Percentiles rank a stretch among this genome's conserved stretches.
These are phyloP conservation scores for Chironomus striatipennis DNA, from an alignment of 1,140 invertebrate genomes.

Conservation along the genomic window DNA sequence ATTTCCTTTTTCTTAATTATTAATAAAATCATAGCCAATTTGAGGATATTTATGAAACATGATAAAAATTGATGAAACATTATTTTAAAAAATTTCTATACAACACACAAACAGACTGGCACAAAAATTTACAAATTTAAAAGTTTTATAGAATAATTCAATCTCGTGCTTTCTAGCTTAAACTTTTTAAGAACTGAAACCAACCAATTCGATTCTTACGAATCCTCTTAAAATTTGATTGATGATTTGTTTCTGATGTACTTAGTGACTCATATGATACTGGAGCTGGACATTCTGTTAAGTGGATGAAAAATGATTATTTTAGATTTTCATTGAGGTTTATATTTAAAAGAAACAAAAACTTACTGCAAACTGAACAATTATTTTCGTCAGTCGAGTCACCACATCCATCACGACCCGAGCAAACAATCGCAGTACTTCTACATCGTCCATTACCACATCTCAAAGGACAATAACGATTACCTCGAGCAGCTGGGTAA, in stretches of 20 bases:
- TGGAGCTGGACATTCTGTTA: constrained; percentile 49
- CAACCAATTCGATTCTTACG: constrained; percentile 18
- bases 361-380: constrained; percentile 81
- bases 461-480: constrained; percentile 58
- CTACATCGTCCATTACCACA: constrained; percentile 80
- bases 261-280: constrained; percentile 25
- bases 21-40: too few species aligned
- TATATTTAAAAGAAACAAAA: too few species aligned
- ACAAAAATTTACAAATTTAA: not conserved
- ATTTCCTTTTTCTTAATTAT: too few species aligned
- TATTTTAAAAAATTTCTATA: too few species aligned
- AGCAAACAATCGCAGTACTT: constrained; percentile 77
- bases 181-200: constrained; percentile 9
- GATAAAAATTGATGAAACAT: too few species aligned
- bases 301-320: constrained; percentile 18
- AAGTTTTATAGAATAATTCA: not conserved
- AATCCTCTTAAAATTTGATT: not conserved
- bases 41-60: too few species aligned
- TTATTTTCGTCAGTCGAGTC: constrained; percentile 78
- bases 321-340: constrained; percentile 24
- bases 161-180: not conserved
- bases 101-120: too few species aligned
- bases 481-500: constrained; percentile 24
- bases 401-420: constrained; percentile 79
- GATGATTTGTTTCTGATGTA: not conserved